phyloP scores from a whole-genome alignment of 2,113 vertebrate species.

The Cryptomyrus ogoouensis region DNA sequence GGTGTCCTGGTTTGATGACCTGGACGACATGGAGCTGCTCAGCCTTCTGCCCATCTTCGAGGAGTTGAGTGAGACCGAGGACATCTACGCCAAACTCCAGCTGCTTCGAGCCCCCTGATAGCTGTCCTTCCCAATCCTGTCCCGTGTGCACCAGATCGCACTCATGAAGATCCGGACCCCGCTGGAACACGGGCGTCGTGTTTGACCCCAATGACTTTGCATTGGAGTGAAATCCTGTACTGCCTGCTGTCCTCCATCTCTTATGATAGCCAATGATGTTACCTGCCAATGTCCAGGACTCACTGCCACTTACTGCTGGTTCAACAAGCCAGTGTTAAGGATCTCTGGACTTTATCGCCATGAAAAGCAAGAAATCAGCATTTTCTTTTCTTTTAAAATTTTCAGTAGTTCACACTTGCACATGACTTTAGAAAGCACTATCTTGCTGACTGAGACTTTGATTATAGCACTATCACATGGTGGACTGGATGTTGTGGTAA shows the following conservation, averaged over 20 bases:
- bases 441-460: constrained; percentile 17
- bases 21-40: constrained; percentile 77
- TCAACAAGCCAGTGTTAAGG: neutral
- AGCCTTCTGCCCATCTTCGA: constrained; percentile 80
- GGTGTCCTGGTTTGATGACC: constrained; percentile 86
- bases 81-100: constrained; percentile 74
- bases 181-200: neutral
- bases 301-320: constrained; percentile 4
- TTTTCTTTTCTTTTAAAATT: neutral
- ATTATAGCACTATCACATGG: constrained; percentile 21
- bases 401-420: constrained; percentile 2
- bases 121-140: neutral
- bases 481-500: constrained; percentile 8
- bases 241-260: neutral
- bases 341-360: neutral
- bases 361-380: neutral
- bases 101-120: constrained; percentile 68
- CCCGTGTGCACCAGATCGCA: neutral
- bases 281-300: neutral
- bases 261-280: neutral
- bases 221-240: neutral
- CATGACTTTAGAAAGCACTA: constrained; percentile 17
- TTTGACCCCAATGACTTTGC: neutral
- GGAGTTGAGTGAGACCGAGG: constrained; percentile 73
- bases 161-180: neutral